Conservation (phyloP, 1,140 invertebrate genomes). For the Pemphigus obesinymphae region DNA sequence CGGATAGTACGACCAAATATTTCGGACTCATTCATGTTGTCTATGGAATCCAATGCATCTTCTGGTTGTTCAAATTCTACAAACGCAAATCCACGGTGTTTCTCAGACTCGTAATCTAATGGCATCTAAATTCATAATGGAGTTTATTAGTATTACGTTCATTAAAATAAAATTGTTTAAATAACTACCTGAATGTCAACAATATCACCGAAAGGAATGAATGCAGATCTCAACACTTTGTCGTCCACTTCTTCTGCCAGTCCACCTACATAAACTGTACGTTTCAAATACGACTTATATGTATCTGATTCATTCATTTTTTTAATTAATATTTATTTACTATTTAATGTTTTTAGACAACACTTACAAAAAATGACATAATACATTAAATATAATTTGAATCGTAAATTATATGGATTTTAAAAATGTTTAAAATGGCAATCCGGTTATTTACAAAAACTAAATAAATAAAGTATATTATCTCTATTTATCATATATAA, state of each 20-base stretch:
- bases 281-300: constrained; percentile 29
- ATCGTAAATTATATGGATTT: too few species aligned
- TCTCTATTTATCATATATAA: too few species aligned
- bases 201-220: constrained; percentile 97
- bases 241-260: constrained; percentile 96
- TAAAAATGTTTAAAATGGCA: too few species aligned
- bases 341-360: not conserved
- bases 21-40: constrained; percentile 99
- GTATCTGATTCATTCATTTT: constrained; percentile 26
- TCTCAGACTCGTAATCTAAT: constrained; percentile 95
- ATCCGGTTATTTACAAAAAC: not conserved
- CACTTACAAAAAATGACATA: too few species aligned
- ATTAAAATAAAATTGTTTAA: not conserved
- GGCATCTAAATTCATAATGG: constrained; percentile 62
- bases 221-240: constrained; percentile 90
- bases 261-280: constrained; percentile 60
- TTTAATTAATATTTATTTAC: not conserved
- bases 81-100: constrained; percentile 96
- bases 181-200: constrained; percentile 84
- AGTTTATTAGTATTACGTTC: not conserved
- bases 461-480: too few species aligned
- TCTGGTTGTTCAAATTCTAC: constrained; percentile 93
- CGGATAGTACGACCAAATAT: constrained; percentile 94
- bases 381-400: too few species aligned
- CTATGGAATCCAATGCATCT: constrained; percentile 95